Conservation (phyloP, 2,888 invertebrate species). For the Physocephala rufipes region DNA sequence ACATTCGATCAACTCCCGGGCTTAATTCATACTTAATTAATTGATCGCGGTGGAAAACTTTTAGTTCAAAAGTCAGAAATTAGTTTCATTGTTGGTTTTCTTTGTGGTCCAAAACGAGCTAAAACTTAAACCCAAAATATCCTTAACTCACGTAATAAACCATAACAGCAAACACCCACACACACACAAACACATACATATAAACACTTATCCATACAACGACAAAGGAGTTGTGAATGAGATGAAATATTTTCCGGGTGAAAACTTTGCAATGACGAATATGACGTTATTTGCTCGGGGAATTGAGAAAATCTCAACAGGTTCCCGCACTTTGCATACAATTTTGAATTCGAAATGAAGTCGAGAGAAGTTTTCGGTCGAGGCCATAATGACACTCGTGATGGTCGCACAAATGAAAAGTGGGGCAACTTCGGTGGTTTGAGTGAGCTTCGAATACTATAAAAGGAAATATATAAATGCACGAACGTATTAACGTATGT, state of each 20-base stretch:
- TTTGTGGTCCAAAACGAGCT: conserved; percentile 36
- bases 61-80: no score
- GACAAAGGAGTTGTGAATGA: conserved; percentile 4
- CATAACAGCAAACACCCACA: conserved; percentile 55
- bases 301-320: conserved; percentile 66
- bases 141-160: conserved; percentile 60
- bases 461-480: not conserved
- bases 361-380: no score
- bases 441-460: not conserved
- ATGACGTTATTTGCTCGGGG: conserved; percentile 65
- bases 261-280: conserved; percentile 50
- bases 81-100: conserved; percentile 23
- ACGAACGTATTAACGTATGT: not conserved
- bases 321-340: conserved; percentile 63
- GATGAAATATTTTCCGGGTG: not conserved
- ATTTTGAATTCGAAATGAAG: conserved; percentile 21
- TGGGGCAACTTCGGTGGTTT: not conserved
- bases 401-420: not conserved
- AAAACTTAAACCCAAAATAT: conserved; percentile 58
- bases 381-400: not conserved
- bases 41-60: conserved; percentile 40
- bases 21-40: conserved; percentile 44
- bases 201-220: not conserved
- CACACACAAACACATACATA: conserved; percentile 31
- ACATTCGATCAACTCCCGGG: no score